These are phyloP conservation scores for Tenthredo scrophulariae DNA, from an alignment of 2,888 invertebrate species.

Conservation along the genomic window DNA sequence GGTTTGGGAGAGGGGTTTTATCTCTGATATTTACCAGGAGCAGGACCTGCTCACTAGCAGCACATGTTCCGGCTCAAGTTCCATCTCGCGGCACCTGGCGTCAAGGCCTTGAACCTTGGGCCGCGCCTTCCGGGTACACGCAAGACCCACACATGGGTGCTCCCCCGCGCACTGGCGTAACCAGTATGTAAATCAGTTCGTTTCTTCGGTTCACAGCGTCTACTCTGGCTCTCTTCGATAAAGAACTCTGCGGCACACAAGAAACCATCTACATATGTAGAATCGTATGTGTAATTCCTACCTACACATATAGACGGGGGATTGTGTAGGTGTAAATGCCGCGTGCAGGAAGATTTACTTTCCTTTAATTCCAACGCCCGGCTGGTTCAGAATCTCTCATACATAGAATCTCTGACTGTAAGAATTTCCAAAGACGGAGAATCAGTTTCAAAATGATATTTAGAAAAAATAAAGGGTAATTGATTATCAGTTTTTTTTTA, in stretches of 20 bases:
- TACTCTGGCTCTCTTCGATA: conserved; percentile 40
- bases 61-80: conserved; percentile 70
- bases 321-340: conserved; percentile 48
- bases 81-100: conserved; percentile 75
- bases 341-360: conserved; percentile 49
- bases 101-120: conserved; percentile 72
- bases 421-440: neutral
- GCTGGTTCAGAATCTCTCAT: neutral
- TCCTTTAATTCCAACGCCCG: conserved; percentile 49
- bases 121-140: conserved; percentile 53
- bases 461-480: too few species aligned
- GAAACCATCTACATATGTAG: neutral
- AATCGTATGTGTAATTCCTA: conserved; percentile 1
- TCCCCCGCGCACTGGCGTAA: conserved; percentile 70
- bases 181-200: conserved; percentile 73
- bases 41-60: conserved; percentile 65
- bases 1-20: neutral
- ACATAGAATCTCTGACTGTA: neutral
- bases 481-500: too few species aligned
- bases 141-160: conserved; percentile 62
- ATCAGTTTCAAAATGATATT: neutral
- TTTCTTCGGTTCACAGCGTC: conserved; percentile 53
- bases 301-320: neutral
- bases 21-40: conserved; percentile 46
- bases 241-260: conserved; percentile 43